Evolutionary conservation across 2,113 vertebrate species (phyloP).

Genomic region (Emydocephalus ijimae): DNA sequence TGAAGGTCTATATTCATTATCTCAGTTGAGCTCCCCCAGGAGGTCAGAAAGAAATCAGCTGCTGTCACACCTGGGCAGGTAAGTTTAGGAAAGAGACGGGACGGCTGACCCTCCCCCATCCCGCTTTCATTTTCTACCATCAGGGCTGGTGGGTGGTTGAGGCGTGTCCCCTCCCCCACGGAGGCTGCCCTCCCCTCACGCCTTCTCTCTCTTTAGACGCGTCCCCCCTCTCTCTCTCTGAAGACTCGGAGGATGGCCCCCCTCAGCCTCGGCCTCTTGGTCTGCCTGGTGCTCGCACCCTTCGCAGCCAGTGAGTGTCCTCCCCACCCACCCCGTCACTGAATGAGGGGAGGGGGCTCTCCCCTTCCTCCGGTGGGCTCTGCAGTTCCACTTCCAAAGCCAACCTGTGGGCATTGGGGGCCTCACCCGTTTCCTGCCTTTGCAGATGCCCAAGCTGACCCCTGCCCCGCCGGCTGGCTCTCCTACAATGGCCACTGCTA

Average conservation of each 20-base stretch:
- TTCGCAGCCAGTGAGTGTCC: neutral
- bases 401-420: neutral
- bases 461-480: neutral
- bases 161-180: neutral
- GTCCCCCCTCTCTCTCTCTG: too few species aligned
- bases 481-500: neutral
- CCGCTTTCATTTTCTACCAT: neutral
- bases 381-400: neutral
- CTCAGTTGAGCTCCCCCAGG: neutral
- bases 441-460: neutral
- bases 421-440: neutral
- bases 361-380: neutral
- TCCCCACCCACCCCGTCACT: neutral
- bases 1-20: accelerated
- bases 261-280: neutral
- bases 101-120: accelerated
- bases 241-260: neutral
- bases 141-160: neutral
- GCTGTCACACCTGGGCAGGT: neutral
- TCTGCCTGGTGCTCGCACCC: neutral
- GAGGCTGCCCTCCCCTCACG: neutral
- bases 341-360: neutral
- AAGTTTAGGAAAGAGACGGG: neutral
- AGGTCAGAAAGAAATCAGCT: neutral
- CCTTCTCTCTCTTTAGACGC: neutral